These are phyloP conservation scores for Apostichopus californicus DNA, from an alignment of 35 echinoderm and acorn worm species.

Conservation along the genomic window DNA sequence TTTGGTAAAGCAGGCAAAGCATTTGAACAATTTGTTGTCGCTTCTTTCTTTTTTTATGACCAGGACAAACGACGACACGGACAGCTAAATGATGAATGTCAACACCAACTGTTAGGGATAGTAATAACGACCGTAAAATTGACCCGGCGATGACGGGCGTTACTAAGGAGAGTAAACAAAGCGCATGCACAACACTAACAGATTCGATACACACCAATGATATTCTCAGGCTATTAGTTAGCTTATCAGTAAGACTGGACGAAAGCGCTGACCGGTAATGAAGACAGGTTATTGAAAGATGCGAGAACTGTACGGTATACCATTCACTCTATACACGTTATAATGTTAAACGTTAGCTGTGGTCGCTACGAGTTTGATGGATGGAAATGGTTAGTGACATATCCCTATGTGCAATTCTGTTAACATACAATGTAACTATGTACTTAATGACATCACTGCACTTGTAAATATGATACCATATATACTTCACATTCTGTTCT, in stretches of 20 bases:
- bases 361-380: no score
- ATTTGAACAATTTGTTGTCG: no score
- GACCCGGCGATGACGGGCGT: neutral
- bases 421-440: no score
- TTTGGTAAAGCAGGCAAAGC: no score
- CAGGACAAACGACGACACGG: neutral
- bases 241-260: neutral
- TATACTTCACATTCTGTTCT: no score
- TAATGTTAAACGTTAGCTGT: no score
- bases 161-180: neutral
- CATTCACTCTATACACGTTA: no score
- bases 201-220: neutral
- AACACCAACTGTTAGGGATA: neutral
- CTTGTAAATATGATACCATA: no score
- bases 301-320: neutral
- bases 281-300: neutral
- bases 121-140: neutral
- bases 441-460: no score
- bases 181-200: neutral
- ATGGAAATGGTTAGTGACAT: no score
- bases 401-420: no score
- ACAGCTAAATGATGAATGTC: neutral
- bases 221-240: neutral
- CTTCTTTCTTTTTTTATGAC: neutral
- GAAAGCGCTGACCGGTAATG: neutral